Conservation (phyloP, 1,140 invertebrate genomes). For the Heterodera carotae region DNA sequence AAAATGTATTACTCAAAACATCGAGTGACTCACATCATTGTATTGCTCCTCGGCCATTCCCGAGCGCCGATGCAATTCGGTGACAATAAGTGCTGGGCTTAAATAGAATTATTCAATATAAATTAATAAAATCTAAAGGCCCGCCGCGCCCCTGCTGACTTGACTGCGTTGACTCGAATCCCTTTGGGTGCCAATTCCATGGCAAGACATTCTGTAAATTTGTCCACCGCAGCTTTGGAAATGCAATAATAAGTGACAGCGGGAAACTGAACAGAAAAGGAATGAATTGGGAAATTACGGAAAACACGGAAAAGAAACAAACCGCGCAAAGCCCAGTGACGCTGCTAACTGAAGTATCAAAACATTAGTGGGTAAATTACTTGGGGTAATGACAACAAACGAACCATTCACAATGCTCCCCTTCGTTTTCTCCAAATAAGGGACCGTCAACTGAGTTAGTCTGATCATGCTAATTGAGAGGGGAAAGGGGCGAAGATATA, state of each 20-base stretch:
- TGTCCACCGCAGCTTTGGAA: slow-evolving; percentile 66
- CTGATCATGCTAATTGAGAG: slow-evolving; percentile 47
- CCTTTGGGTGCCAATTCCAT: slow-evolving; percentile 65
- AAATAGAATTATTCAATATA: no score
- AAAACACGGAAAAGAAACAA: slow-evolving; percentile 7
- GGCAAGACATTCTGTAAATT: slow-evolving; percentile 67
- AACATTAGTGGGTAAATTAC: no score
- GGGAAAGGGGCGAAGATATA: background rate
- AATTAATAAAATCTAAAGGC: background rate
- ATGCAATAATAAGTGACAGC: slow-evolving; percentile 64
- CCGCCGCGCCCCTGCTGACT: slow-evolving; percentile 36
- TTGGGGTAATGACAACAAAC: background rate
- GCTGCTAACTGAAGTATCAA: slow-evolving; percentile 70
- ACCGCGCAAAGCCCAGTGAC: slow-evolving; percentile 79
- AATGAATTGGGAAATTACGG: no score
- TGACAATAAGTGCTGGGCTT: slow-evolving; percentile 77
- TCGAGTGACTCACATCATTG: slow-evolving; percentile 68
- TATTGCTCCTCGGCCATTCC: slow-evolving; percentile 77
- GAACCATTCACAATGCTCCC: slow-evolving; percentile 80
- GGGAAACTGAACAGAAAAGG: slow-evolving; percentile 51
- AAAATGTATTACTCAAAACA: slow-evolving; percentile 5
- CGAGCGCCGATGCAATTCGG: slow-evolving; percentile 77
- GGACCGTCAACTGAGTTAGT: slow-evolving; percentile 78
- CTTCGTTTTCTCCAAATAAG: slow-evolving; percentile 79
- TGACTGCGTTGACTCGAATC: slow-evolving; percentile 67